Evolutionary conservation across 2,888 invertebrate genomes (phyloP).

Genomic region (Epinotia ramella): DNA sequence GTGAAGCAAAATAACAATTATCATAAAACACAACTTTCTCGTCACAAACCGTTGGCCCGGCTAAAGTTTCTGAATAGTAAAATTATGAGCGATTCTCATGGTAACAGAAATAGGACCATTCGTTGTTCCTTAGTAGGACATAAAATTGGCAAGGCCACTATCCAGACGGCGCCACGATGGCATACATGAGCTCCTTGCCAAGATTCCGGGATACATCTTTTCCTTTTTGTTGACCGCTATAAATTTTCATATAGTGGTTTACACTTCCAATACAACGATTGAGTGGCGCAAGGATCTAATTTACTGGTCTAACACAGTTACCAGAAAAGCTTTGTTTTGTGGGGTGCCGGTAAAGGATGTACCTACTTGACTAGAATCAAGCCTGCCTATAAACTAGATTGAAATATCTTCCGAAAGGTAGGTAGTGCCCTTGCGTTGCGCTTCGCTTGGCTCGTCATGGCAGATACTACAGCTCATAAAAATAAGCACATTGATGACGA

Average conservation of each 20-base stretch:
- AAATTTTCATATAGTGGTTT: constrained; percentile 37
- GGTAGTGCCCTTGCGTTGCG: no score
- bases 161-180: constrained; percentile 66
- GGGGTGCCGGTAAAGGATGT: background rate
- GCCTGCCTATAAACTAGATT: background rate
- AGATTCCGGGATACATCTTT: constrained; percentile 52
- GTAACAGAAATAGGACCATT: constrained; percentile 49
- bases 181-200: constrained; percentile 70
- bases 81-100: constrained; percentile 29
- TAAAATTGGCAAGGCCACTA: constrained; percentile 61
- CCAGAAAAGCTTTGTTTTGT: background rate
- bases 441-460: no score
- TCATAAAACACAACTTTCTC: constrained; percentile 23
- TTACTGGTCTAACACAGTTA: constrained; percentile 25
- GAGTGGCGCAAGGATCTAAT: constrained; percentile 21
- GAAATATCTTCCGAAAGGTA: background rate
- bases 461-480: no score
- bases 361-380: no score
- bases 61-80: constrained; percentile 21
- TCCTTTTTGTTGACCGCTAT: constrained; percentile 46
- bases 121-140: constrained; percentile 59
- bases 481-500: constrained; percentile 3
- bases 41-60: constrained; percentile 6
- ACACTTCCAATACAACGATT: constrained; percentile 35
- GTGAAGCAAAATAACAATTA: constrained; percentile 29